Evolutionary conservation across 2,797 vertebrate genomes (phyloP).

Genomic region (Schizothorax lantsangensis): DNA sequence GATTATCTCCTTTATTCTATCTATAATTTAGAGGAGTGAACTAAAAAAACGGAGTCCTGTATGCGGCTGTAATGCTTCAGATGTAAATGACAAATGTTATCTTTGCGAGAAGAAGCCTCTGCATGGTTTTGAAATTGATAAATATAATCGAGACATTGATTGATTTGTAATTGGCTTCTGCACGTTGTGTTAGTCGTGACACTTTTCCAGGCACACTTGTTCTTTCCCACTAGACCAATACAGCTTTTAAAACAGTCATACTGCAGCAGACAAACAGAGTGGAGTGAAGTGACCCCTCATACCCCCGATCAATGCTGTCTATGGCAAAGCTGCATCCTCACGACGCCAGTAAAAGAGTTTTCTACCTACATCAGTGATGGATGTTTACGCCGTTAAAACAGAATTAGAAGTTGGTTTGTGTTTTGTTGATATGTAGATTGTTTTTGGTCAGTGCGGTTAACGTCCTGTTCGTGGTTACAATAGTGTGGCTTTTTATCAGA

Average conservation of each 20-base stretch:
- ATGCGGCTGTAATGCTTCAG: background rate
- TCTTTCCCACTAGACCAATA: constrained; percentile 25
- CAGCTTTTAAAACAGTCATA: constrained; percentile 46
- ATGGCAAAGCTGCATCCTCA: constrained; percentile 10
- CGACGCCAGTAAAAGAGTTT: background rate
- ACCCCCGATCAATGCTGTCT: constrained; percentile 26
- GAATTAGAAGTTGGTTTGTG: background rate
- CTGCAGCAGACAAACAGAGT: constrained; percentile 43
- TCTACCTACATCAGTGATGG: background rate
- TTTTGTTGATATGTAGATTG: background rate
- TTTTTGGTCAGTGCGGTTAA: constrained; percentile 27
- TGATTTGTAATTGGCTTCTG: background rate
- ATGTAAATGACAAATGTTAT: background rate
- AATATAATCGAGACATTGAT: constrained; percentile 8
- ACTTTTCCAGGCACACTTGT: constrained; percentile 9
- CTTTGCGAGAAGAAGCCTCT: too few species aligned
- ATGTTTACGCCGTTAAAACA: background rate
- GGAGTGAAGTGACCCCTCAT: constrained; percentile 40
- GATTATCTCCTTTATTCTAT: constrained; percentile 28
- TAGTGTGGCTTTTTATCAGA: constrained; percentile 19
- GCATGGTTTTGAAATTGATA: background rate
- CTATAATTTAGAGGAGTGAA: background rate
- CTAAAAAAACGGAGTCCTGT: background rate
- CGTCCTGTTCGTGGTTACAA: constrained; percentile 6
- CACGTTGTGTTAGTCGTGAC: background rate